phyloP scores from a whole-genome alignment of 2,888 invertebrate genomes.

The Heliconius erato region DNA sequence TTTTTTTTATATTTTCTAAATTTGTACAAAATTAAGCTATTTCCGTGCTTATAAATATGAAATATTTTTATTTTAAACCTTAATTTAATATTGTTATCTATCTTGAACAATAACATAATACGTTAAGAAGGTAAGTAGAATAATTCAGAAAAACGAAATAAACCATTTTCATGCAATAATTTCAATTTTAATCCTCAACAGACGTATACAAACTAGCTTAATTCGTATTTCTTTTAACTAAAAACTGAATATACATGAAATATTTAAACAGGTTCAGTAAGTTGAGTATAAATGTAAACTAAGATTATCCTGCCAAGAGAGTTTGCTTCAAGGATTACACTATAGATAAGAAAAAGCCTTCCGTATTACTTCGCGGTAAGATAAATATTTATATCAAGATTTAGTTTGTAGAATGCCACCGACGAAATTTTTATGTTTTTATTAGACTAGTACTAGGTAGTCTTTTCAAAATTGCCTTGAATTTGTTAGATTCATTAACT shows the following conservation, averaged over 20 bases:
- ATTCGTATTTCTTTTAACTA: not conserved
- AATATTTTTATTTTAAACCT: too few relatives aligned
- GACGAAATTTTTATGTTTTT: not conserved
- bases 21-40: too few relatives aligned
- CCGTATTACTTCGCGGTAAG: constrained; percentile 14
- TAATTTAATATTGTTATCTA: too few relatives aligned
- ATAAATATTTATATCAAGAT: constrained; percentile 2
- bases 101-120: too few relatives aligned
- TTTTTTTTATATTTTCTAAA: too few relatives aligned
- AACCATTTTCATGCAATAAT: not conserved
- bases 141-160: not conserved
- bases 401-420: not conserved
- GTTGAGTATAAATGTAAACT: constrained; percentile 4
- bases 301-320: constrained; percentile 5
- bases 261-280: not conserved
- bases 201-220: not conserved
- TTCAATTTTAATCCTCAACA: not conserved
- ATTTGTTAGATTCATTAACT: not conserved
- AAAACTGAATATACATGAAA: constrained; percentile 2
- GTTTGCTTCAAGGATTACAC: constrained; percentile 12
- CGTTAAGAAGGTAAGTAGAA: not conserved
- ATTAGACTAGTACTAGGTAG: not conserved
- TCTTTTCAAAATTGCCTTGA: not conserved
- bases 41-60: too few relatives aligned
- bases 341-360: constrained; percentile 21